Base-by-base conservation (phyloP, 2,113 vertebrate species). In the Micronycteris hirsuta region DNA sequence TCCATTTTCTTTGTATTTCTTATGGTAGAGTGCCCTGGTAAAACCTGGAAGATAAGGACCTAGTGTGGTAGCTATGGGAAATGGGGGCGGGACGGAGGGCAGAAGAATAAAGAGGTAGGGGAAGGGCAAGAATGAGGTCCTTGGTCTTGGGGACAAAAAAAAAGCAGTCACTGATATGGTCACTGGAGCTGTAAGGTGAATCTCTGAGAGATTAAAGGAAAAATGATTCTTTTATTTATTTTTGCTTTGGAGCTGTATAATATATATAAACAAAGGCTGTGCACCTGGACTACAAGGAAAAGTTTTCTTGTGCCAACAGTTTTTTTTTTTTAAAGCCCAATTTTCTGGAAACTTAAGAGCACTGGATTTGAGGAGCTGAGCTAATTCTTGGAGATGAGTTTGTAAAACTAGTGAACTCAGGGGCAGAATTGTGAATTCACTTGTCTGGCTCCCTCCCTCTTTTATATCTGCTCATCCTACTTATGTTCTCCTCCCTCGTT, bases 261-360 rank as follows among this genome's bases (percentile, higher is more conserved):
- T 88, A 65, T 49, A 65, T 49, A 16, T 24, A 92, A 96, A 96
- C 84, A 95, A 84, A 97, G 56, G 17, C 67, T 76, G 4, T 71
- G 61, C 96, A 97, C 97, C 97, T 97, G 97, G 81, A 33, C 38
- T 43, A 8, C 31, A 89, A 78, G 54, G 78, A 94, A 93, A 96
- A 54, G 54, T 38, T 80, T 92, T 78, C 73, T 92, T 93, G 85
- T 81, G 38, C 38, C 85, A 95, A 65, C 7, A 36, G 24, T 47
- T 47, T 73, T 43, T 63, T 63, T 31, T 31, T 61, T 61, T 31
- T 61, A 74, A 6, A 26, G 8, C 33, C 78, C 45, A 86, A 15
- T 52, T 78, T 96, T 96, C 91, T 94, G 73, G 81, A 96, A 92
- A 80, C 16, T 28, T 67, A 89, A 28, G 38, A 89, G 22, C 52